These are phyloP conservation scores for Nymphalis io DNA, from an alignment of 1,140 invertebrate species.

Conservation along the genomic window DNA sequence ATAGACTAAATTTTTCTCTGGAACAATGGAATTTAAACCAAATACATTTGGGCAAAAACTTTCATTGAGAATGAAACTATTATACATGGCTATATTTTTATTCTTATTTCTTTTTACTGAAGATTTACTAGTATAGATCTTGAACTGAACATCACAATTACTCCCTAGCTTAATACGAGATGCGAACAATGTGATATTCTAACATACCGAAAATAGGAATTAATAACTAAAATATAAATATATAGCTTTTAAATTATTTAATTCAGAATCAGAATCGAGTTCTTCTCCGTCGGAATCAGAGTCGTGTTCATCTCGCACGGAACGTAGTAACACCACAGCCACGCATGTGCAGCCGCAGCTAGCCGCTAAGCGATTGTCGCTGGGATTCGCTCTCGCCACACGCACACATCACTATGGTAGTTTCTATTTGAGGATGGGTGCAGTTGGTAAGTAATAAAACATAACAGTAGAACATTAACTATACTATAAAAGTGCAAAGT, in stretches of 20 bases:
- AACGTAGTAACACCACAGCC: slow-evolving; percentile 81
- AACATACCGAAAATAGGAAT: too few relatives aligned
- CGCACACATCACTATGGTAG: slow-evolving; percentile 92
- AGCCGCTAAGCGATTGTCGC: slow-evolving; percentile 68
- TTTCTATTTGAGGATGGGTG: slow-evolving; percentile 96
- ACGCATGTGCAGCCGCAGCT: slow-evolving; percentile 64
- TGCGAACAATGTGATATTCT: too few relatives aligned
- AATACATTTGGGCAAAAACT: too few relatives aligned
- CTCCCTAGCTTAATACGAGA: too few relatives aligned
- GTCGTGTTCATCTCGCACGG: slow-evolving; percentile 80
- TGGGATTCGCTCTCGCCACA: slow-evolving; percentile 73
- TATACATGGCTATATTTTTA: too few relatives aligned
- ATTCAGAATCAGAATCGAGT: slow-evolving; percentile 69
- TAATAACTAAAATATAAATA: too few relatives aligned
- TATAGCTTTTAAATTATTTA: neutral
- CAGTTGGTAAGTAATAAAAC: slow-evolving; percentile 85
- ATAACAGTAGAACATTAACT: neutral
- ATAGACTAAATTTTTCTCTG: too few relatives aligned
- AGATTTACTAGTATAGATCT: too few relatives aligned
- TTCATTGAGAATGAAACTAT: too few relatives aligned
- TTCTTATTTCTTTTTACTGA: too few relatives aligned
- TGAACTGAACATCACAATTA: too few relatives aligned
- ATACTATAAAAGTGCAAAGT: neutral
- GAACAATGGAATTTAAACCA: too few relatives aligned
- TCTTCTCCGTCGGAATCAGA: slow-evolving; percentile 73